Evolutionary conservation across 1,140 invertebrate genomes (phyloP).

Genomic region (Gryllus bimaculatus): DNA sequence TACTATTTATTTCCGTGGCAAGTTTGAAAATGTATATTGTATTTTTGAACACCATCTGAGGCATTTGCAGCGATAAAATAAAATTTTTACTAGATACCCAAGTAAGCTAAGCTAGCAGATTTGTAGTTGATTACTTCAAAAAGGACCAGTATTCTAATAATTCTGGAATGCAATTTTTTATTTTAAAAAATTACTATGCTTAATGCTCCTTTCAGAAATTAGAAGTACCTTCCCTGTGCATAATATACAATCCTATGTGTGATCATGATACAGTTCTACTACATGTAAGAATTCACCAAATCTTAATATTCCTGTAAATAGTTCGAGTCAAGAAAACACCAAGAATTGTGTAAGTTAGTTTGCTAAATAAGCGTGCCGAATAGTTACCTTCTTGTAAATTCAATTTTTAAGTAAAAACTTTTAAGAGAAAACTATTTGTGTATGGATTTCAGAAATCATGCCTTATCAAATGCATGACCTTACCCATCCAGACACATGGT

Average conservation of each 20-base stretch:
- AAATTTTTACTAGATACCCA: background rate
- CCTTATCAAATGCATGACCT: background rate
- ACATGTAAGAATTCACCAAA: background rate
- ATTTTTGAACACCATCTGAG: no score
- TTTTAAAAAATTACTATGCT: background rate
- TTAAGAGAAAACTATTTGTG: background rate
- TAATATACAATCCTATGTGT: background rate
- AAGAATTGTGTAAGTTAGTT: background rate
- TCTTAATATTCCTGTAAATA: background rate
- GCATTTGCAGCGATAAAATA: no score
- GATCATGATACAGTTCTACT: background rate
- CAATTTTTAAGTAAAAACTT: background rate
- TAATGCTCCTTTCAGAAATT: no score
- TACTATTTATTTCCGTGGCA: no score
- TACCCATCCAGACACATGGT: background rate
- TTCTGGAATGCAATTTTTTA: background rate
- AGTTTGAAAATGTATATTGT: no score
- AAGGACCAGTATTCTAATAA: background rate
- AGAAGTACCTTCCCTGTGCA: background rate
- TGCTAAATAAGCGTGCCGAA: background rate
- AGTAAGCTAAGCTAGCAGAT: background rate
- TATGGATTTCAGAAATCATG: background rate
- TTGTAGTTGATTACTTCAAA: background rate
- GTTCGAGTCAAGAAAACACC: background rate
- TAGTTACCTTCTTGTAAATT: background rate